A percentile compares a stretch with the other conserved stretches of the same genome.
Evolutionary conservation across 2,797 vertebrate genomes (phyloP).

Genomic region (Ctenopoma kingsleyae): DNA sequence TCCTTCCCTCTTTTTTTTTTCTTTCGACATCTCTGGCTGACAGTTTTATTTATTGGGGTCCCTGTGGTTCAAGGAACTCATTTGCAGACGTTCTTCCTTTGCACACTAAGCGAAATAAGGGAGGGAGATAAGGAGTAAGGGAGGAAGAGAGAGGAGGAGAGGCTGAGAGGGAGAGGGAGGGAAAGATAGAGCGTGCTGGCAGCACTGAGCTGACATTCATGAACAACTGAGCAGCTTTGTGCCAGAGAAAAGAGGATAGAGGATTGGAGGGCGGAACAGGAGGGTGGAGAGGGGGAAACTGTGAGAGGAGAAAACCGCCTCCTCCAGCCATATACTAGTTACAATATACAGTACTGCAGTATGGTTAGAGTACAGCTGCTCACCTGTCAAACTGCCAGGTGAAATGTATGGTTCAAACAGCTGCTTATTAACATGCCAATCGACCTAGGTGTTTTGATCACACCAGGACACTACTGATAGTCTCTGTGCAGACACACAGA

Average conservation of each 20-base stretch:
- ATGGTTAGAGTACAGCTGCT: constrained; percentile 44
- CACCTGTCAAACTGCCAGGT: constrained; percentile 57
- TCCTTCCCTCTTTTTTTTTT: constrained; percentile 66
- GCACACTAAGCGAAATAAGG: constrained; percentile 79
- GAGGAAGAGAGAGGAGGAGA: constrained; percentile 59
- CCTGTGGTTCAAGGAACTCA: constrained; percentile 88
- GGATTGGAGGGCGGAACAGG: constrained; percentile 59
- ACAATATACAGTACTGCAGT: background rate
- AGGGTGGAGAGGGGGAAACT: constrained; percentile 63
- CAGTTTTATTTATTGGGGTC: constrained; percentile 87
- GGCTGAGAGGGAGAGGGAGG: constrained; percentile 49
- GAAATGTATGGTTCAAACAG: constrained; percentile 58
- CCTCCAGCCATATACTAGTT: constrained; percentile 46
- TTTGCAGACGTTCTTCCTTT: constrained; percentile 85
- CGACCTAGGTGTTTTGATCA: constrained; percentile 70
- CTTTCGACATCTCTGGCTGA: constrained; percentile 83
- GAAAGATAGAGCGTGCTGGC: constrained; percentile 65
- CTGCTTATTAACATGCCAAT: constrained; percentile 71
- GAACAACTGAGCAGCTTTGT: constrained; percentile 82
- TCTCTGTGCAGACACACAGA: constrained; percentile 50
- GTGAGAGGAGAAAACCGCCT: constrained; percentile 56
- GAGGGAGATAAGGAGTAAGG: constrained; percentile 72
- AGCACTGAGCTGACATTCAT: constrained; percentile 81
- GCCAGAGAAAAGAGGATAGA: constrained; percentile 71
- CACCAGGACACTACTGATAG: constrained; percentile 68